Conservation (phyloP, 2,113 vertebrate genomes). For the Cryptotis parvus region DNA sequence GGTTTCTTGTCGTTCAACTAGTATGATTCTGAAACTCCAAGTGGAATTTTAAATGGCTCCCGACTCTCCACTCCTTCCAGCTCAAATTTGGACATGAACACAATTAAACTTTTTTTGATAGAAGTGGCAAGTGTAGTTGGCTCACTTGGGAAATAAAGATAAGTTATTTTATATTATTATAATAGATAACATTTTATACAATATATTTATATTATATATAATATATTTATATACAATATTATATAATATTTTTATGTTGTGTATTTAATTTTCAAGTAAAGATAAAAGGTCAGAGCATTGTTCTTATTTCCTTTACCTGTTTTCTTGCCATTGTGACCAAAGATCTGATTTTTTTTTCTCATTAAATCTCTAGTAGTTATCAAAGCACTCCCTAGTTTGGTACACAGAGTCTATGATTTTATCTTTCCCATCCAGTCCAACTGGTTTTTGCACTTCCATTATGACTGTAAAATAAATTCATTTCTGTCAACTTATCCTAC, state of each 20-base stretch:
- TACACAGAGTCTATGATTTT: not conserved
- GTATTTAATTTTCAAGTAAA: not conserved
- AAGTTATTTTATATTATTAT: no score
- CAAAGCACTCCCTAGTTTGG: not conserved
- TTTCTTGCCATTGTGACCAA: not conserved
- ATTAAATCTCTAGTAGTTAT: not conserved
- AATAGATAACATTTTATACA: no score
- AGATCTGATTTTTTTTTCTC: not conserved
- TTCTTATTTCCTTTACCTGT: not conserved
- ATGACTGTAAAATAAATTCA: accelerated
- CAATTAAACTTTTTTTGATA: not conserved
- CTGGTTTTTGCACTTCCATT: not conserved
- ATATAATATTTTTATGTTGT: no score
- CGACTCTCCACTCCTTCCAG: not conserved
- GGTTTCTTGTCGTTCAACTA: not conserved
- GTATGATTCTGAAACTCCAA: not conserved
- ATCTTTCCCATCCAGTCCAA: not conserved
- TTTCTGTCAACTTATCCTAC: not conserved
- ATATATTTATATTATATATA: no score
- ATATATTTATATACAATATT: no score
- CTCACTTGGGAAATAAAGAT: constrained; percentile 3
- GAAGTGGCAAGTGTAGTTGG: not conserved
- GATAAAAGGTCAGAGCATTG: not conserved
- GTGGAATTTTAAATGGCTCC: not conserved
- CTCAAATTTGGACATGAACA: not conserved